Base-by-base conservation (phyloP, 2,888 invertebrate genomes). In the Sminthurinus aureus region DNA sequence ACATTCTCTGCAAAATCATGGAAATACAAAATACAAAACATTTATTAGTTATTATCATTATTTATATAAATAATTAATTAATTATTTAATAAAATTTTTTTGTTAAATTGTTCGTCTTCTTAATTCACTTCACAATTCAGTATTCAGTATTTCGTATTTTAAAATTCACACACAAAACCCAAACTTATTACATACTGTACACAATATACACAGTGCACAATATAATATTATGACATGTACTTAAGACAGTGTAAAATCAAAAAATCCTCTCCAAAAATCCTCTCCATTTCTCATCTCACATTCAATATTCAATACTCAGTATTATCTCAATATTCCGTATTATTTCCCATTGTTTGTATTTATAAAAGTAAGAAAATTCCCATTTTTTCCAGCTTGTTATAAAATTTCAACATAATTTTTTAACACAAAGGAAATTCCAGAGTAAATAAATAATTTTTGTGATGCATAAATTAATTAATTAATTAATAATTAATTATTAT, bases 401-500 rank as follows among this genome's bases (percentile, higher is more conserved):
- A 58, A 15, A 58, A 58, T 58, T 58, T 11, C 18, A 15, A 3
- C 0, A 18, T 58, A 6, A 15, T 58, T 58, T 52, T 58, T 58
- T 58, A 58, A 58, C 18, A 58, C 18, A 18, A 58, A 58, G 38
- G 38, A 38, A 38, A 38, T 38, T 38, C 38, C 38, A 38, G 38
- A 38, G 38, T 0, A 52, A 58, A 58, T 58, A 58, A 58, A 2
- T 13, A 58, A 6, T 58, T 58, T 18, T 18, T 71, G 2, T 11
- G 24, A 71, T 71, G 3, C 15, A 51, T 20, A 75, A 74, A 74
- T n/a, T n/a, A 71, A 20, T 75, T 51, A 20, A 75, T 50, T 50
- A 75, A 75, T 4, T 52, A 76, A 51, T 51, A 76, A 67, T 50
- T 22, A 79, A 26, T 78, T 4, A 79, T 66, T 66, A 26, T 11